Percentiles rank a stretch among this genome's conserved stretches.
Evolutionary conservation across 2,888 invertebrate genomes (phyloP).

Genomic region (Acanthosoma haemorrhoidale): DNA sequence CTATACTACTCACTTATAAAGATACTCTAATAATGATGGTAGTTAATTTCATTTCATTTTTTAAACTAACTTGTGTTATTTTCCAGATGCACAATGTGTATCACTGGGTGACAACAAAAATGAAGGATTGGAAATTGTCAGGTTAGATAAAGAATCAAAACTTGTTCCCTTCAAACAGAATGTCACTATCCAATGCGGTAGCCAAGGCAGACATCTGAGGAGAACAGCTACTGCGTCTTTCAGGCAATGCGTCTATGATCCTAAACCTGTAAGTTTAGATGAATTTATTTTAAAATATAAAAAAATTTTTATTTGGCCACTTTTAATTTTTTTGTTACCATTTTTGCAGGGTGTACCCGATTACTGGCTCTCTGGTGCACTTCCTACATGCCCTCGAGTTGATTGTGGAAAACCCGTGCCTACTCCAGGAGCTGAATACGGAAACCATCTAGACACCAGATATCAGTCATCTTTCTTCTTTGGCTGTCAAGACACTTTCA

Average conservation of each 20-base stretch:
- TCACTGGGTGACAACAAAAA: conserved; percentile 82
- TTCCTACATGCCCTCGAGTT: conserved; percentile 79
- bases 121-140: conserved; percentile 72
- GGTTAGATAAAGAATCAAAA: conserved; percentile 75
- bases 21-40: too few relatives aligned
- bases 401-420: conserved; percentile 89
- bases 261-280: conserved; percentile 67
- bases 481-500: conserved; percentile 93
- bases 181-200: conserved; percentile 76
- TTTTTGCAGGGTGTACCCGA: conserved; percentile 67
- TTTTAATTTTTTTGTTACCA: conserved; percentile 13
- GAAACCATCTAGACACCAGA: conserved; percentile 78
- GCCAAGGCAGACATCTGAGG: conserved; percentile 69
- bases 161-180: conserved; percentile 85
- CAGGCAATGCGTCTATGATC: conserved; percentile 93
- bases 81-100: conserved; percentile 80
- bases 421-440: conserved; percentile 90
- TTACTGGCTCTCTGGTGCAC: conserved; percentile 82
- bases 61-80: conserved; percentile 24
- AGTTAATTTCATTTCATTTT: background rate
- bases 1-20: too few relatives aligned
- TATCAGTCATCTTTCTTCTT: conserved; percentile 93
- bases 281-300: background rate
- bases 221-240: conserved; percentile 78
- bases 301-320: background rate